Evolutionary conservation across 1,140 invertebrate species (phyloP).

Genomic region (Gryllus bimaculatus): DNA sequence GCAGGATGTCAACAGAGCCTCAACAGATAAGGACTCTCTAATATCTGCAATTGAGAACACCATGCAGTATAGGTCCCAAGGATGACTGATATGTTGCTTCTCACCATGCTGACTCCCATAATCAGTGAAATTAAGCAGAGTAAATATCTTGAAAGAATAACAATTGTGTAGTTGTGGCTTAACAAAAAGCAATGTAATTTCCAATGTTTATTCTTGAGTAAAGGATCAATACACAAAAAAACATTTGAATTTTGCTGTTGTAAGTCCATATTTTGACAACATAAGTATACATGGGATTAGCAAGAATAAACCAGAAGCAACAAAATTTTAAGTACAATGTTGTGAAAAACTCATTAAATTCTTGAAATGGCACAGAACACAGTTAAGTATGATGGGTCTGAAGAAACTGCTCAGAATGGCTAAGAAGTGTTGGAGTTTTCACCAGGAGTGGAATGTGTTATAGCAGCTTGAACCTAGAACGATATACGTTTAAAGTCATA

Average conservation of each 20-base stretch:
- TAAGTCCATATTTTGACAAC: neutral
- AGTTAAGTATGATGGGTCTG: neutral
- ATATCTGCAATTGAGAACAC: neutral
- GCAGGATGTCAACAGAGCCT: constrained; percentile 2
- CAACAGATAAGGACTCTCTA: neutral
- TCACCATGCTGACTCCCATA: neutral
- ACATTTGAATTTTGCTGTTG: constrained; percentile 5
- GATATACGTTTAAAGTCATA: neutral
- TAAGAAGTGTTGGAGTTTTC: neutral
- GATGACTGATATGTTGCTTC: neutral
- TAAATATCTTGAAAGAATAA: neutral
- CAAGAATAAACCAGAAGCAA: neutral
- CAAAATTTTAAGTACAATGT: neutral
- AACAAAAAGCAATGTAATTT: neutral
- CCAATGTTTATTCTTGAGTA: neutral
- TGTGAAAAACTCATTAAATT: too few relatives aligned
- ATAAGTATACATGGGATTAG: neutral
- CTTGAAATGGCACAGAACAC: too few relatives aligned
- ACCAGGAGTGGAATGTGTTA: neutral
- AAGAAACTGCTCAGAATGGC: neutral
- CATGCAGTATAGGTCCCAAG: neutral
- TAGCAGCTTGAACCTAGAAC: neutral
- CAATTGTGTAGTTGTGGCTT: neutral
- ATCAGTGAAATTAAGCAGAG: constrained; percentile 1
- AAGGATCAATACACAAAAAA: neutral